phyloP scores from a whole-genome alignment of 2,888 invertebrate species.

The Thecocarcelia acutangulata region DNA sequence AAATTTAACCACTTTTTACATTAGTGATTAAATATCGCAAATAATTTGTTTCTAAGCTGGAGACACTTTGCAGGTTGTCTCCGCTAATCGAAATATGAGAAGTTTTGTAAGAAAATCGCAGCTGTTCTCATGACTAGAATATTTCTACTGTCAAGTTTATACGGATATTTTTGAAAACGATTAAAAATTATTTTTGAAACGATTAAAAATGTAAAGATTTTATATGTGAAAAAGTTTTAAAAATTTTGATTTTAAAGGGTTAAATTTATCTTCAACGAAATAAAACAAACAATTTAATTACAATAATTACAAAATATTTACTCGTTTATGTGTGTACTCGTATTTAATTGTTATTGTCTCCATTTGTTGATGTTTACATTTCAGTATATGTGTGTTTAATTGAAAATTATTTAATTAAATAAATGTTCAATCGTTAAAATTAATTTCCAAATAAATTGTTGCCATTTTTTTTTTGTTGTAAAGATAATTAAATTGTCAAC shows the following conservation, averaged over 20 bases:
- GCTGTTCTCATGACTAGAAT: too few relatives aligned
- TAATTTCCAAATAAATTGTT: conserved; percentile 62
- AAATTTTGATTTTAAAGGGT: conserved; percentile 6
- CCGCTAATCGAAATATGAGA: too few relatives aligned
- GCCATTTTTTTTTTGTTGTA: conserved; percentile 22
- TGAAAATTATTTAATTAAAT: conserved; percentile 66
- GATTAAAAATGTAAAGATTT: too few relatives aligned
- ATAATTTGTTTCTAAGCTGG: too few relatives aligned
- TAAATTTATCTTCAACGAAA: conserved; percentile 15
- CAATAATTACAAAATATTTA: conserved; percentile 55
- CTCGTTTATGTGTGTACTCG: conserved; percentile 23
- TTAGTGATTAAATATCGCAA: too few relatives aligned
- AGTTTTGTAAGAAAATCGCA: too few relatives aligned
- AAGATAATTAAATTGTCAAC: conserved; percentile 18
- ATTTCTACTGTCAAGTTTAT: too few relatives aligned
- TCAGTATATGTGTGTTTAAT: conserved; percentile 61
- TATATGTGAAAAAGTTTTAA: too few relatives aligned
- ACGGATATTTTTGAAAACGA: too few relatives aligned
- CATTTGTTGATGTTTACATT: conserved; percentile 54
- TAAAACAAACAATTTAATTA: conserved; percentile 41
- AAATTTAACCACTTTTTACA: too few relatives aligned
- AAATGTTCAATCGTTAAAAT: conserved; percentile 60
- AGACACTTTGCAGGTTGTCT: too few relatives aligned
- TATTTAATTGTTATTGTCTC: conserved; percentile 23
- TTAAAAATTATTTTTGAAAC: too few relatives aligned